Conservation (phyloP, 1,140 invertebrate genomes). For the Orius laevigatus region DNA sequence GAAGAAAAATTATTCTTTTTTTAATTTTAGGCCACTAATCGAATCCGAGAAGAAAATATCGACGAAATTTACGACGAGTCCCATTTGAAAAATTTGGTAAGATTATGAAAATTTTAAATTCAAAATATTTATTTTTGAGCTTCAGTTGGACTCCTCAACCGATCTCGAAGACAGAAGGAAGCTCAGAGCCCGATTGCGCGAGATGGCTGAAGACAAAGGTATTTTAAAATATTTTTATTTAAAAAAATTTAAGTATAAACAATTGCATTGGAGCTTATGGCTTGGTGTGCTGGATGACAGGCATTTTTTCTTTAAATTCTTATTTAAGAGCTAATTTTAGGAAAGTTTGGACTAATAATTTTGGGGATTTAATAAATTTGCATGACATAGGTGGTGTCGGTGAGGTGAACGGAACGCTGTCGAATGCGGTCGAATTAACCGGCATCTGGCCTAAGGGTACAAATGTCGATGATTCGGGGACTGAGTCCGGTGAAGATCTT, state of each 20-base stretch:
- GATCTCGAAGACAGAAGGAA: conserved; percentile 72
- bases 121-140: not conserved
- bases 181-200: conserved; percentile 56
- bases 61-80: conserved; percentile 57
- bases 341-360: not conserved
- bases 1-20: conserved; percentile 5
- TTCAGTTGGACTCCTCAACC: conserved; percentile 61
- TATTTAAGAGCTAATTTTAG: not conserved
- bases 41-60: conserved; percentile 30
- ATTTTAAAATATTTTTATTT: conserved; percentile 16
- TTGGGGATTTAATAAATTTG: not conserved
- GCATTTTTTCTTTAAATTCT: not conserved
- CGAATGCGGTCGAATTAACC: no score
- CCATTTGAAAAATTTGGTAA: conserved; percentile 49
- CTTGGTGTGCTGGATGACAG: not conserved
- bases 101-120: conserved; percentile 17
- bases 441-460: no score
- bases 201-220: conserved; percentile 66
- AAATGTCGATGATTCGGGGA: conserved; percentile 40
- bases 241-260: no score
- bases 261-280: no score
- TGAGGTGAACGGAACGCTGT: no score
- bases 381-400: not conserved
- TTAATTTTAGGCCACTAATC: conserved; percentile 17
- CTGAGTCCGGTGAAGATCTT: conserved; percentile 46